Conservation (phyloP, 2,797 vertebrate species). For the Poeciliopsis presidionis region DNA sequence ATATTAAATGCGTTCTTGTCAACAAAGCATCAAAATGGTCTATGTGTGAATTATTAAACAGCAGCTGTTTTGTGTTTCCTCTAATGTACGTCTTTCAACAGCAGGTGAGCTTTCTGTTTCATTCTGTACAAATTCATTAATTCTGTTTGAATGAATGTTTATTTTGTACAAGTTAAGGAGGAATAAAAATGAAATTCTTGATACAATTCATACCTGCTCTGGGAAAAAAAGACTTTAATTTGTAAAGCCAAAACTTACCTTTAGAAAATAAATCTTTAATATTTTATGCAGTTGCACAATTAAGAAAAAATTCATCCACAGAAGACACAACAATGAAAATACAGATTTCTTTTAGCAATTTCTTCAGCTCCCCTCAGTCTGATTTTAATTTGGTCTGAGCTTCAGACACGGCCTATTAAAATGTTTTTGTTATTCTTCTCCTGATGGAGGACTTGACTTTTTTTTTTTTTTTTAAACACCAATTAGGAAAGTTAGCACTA, state of each 20-base stretch:
- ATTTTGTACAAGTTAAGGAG: neutral
- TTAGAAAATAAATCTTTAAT: neutral
- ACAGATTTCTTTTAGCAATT: neutral
- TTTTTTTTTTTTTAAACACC: neutral
- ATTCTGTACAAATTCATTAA: neutral
- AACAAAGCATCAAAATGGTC: conserved; percentile 3
- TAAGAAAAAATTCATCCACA: neutral
- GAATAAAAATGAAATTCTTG: neutral
- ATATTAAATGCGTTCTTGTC: neutral
- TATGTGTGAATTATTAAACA: conserved; percentile 3
- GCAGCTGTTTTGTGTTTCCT: neutral
- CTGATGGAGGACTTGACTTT: neutral
- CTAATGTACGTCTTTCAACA: neutral
- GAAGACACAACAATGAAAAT: neutral
- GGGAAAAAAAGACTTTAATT: neutral
- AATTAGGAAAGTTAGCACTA: neutral
- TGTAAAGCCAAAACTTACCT: neutral
- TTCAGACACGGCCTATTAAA: neutral
- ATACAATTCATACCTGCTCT: neutral
- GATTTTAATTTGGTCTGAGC: neutral
- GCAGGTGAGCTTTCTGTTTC: neutral
- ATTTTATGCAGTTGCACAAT: neutral
- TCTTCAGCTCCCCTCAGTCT: neutral
- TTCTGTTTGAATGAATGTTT: neutral
- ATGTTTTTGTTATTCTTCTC: neutral